A percentile compares a stretch with the other conserved stretches of the same genome.
Evolutionary conservation across 92 coral and sea anemone genomes (phyloP).

Genomic region (Porites cylindrica): DNA sequence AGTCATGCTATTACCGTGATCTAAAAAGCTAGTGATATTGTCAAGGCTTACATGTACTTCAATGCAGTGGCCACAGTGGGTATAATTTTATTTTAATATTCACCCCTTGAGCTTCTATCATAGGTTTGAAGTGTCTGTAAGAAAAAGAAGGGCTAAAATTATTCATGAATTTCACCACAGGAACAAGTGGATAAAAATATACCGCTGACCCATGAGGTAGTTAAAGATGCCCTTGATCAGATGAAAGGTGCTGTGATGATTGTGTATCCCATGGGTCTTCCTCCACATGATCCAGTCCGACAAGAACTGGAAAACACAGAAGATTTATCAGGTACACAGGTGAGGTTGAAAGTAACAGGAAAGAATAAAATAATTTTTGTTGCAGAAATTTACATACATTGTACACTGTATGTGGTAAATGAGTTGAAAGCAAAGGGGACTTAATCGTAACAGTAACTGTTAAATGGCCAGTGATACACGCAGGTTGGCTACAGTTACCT

Average conservation of each 20-base stretch:
- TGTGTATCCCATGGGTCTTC: slow-evolving; percentile 99
- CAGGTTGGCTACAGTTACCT: too few relatives aligned
- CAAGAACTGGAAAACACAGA: slow-evolving; percentile 87
- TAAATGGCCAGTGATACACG: too few relatives aligned
- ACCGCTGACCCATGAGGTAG: slow-evolving; percentile 78
- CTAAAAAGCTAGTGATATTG: too few relatives aligned
- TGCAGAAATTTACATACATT: background rate
- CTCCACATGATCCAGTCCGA: slow-evolving; percentile 95
- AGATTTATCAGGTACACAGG: slow-evolving; percentile 99
- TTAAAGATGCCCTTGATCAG: slow-evolving; percentile 93
- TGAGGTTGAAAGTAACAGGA: slow-evolving; percentile 15
- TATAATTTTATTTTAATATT: too few relatives aligned
- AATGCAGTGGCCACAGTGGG: too few relatives aligned
- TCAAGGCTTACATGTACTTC: too few relatives aligned
- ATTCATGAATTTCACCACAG: slow-evolving; percentile 24
- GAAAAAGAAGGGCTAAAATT: background rate
- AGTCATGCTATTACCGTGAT: too few relatives aligned
- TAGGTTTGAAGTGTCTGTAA: background rate
- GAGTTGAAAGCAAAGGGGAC: too few relatives aligned
- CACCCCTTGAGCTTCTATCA: too few relatives aligned
- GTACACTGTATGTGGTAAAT: background rate
- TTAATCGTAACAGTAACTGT: too few relatives aligned
- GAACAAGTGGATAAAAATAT: slow-evolving; percentile 80
- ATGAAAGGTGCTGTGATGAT: slow-evolving; percentile 98
- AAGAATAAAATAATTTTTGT: too few relatives aligned